Conservation (phyloP, 2,113 vertebrate species). For the Hystrix brachyura region DNA sequence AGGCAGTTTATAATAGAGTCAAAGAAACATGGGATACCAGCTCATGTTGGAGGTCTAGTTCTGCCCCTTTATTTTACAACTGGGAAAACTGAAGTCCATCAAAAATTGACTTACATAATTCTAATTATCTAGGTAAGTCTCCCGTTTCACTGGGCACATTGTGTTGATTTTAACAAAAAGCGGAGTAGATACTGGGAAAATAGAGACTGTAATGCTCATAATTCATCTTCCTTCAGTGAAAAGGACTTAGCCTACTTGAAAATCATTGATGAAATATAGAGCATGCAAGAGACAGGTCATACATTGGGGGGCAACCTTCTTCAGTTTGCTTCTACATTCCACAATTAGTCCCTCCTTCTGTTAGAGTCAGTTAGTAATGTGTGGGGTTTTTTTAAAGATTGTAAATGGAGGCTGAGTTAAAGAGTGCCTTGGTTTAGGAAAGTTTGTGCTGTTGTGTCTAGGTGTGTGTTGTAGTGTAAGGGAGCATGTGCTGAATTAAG, state of each 20-base stretch:
- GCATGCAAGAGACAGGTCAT: constrained; percentile 15
- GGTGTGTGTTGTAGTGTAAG: constrained; percentile 53
- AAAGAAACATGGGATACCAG: not conserved
- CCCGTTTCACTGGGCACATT: constrained; percentile 25
- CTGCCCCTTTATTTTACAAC: constrained; percentile 41
- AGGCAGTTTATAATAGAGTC: not conserved
- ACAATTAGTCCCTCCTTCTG: constrained; percentile 88
- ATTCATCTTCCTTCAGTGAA: constrained; percentile 86
- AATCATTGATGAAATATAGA: constrained; percentile 90
- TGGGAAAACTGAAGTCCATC: constrained; percentile 23
- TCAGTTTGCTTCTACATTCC: constrained; percentile 88
- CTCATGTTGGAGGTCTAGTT: not conserved
- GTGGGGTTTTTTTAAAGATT: constrained; percentile 69
- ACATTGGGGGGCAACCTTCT: constrained; percentile 63
- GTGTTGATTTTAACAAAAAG: constrained; percentile 43
- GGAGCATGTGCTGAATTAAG: not conserved
- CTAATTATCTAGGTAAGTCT: constrained; percentile 34
- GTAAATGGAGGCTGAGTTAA: constrained; percentile 71
- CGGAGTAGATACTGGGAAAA: not conserved
- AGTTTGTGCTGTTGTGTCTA: constrained; percentile 70
- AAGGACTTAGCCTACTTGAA: constrained; percentile 89
- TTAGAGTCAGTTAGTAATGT: constrained; percentile 75
- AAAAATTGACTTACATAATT: not conserved
- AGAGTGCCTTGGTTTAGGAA: constrained; percentile 74
- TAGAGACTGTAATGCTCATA: constrained; percentile 61